phyloP scores from a whole-genome alignment of 2,888 invertebrate genomes.

The Melanargia galathea region DNA sequence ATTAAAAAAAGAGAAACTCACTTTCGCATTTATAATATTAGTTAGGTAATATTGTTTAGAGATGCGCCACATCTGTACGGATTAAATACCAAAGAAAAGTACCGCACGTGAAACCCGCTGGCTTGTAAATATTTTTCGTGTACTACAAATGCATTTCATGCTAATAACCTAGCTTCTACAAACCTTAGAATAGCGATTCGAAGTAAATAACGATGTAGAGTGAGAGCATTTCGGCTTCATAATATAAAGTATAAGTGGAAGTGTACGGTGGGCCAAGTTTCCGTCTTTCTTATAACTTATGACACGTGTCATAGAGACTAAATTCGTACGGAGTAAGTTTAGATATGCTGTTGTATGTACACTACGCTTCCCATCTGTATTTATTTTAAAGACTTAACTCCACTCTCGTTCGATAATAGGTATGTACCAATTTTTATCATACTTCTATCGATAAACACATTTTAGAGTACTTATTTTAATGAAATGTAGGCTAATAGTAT shows the following conservation, averaged over 20 bases:
- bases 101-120: too few relatives aligned
- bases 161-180: background rate
- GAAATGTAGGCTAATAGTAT: background rate
- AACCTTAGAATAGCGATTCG: slow-evolving; percentile 1
- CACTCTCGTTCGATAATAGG: slow-evolving; percentile 25
- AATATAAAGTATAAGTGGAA: background rate
- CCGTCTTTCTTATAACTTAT: background rate
- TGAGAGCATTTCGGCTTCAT: background rate
- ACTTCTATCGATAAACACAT: background rate
- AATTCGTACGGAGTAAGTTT: background rate
- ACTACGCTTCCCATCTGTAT: slow-evolving; percentile 25
- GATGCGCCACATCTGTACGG: too few relatives aligned
- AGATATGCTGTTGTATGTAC: slow-evolving; percentile 2
- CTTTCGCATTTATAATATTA: too few relatives aligned
- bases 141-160: background rate
- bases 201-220: slow-evolving; percentile 5
- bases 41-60: too few relatives aligned
- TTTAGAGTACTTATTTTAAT: background rate
- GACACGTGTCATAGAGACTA: background rate
- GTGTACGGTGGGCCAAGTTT: background rate
- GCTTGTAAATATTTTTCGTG: background rate
- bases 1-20: too few relatives aligned
- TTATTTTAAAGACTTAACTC: slow-evolving; percentile 25
- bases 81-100: too few relatives aligned
- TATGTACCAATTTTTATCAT: slow-evolving; percentile 2